Evolutionary conservation across 2,888 invertebrate species (phyloP), one percentile per base, ranked within the genome.

Genomic region (Pediacus dermestoides): DNA sequence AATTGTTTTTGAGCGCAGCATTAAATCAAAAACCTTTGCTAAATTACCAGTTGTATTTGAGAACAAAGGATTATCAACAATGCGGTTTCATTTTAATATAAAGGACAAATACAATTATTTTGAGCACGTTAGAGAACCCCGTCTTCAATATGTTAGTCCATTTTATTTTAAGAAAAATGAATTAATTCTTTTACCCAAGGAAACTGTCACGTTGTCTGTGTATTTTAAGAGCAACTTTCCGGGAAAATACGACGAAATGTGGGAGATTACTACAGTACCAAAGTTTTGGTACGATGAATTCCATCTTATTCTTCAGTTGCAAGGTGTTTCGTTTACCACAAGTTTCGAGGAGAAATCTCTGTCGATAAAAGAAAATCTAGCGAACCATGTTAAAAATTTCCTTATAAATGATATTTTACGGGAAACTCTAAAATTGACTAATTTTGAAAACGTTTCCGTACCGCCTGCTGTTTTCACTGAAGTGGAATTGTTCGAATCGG

Each of bases 111-210:
- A n/a, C n/a, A n/a, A n/a, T n/a, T n/a, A n/a, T n/a, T n/a, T n/a
- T n/a, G n/a, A n/a, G n/a, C n/a, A n/a, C n/a, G n/a, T n/a, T n/a
- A n/a, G n/a, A n/a, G n/a, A n/a, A n/a, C n/a, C n/a, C n/a, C n/a
- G n/a, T n/a, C n/a, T n/a, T n/a, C n/a, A n/a, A n/a, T n/a, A n/a
- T n/a, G n/a, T 33, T 8, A 23, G 40, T 4, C 33, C 42, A 1
- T 80, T 78, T 53, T 77, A 70, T 55, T 80, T 80, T 42, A 72
- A 76, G 39, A 78, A 76, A 61, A 76, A 74, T 45, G 74, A 74
- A 55, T 68, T 72, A 10, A 57, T 75, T 1, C 42, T 80, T 25
- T 60, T 70, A 1, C 79, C 78, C 1, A 75, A 76, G 1, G 71
- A 76, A 48, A 64, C 53, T 2, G 66, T 66, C 25, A 49, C 68